Percentiles rank a stretch among this genome's conserved stretches.
Conservation (phyloP, 2,113 vertebrate genomes). For the Okapia johnstoni region DNA sequence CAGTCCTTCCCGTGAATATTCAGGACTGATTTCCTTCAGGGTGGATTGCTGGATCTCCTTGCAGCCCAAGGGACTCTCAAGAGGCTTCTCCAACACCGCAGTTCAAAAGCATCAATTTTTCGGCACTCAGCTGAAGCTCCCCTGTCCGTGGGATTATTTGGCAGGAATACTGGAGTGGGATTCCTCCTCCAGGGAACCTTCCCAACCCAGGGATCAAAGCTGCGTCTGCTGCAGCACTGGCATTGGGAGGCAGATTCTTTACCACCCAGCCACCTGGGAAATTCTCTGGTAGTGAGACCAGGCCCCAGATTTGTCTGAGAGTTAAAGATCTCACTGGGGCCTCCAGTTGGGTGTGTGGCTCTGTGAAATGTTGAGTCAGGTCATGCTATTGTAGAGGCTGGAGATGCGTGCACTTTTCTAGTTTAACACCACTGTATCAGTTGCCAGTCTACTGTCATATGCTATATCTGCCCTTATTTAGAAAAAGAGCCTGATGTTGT, state of each 20-base stretch:
- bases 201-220: not conserved
- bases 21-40: not conserved
- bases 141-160: not conserved
- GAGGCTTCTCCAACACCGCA: not conserved
- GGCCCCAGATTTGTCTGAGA: not conserved
- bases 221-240: not conserved
- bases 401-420: not conserved
- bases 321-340: not conserved
- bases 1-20: not conserved
- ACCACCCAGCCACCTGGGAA: not conserved
- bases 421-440: not conserved
- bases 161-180: not conserved
- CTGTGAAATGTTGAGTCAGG: conserved; percentile 25
- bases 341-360: not conserved
- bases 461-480: not conserved
- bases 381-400: not conserved
- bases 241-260: not conserved
- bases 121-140: not conserved
- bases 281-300: not conserved
- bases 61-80: not conserved
- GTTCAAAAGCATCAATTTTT: not conserved
- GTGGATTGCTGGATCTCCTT: not conserved
- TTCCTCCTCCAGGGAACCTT: not conserved
- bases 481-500: not conserved
- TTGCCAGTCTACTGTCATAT: not conserved